phyloP scores from a whole-genome alignment of 1,140 invertebrate species.

The Chrysomallon squamiferum region DNA sequence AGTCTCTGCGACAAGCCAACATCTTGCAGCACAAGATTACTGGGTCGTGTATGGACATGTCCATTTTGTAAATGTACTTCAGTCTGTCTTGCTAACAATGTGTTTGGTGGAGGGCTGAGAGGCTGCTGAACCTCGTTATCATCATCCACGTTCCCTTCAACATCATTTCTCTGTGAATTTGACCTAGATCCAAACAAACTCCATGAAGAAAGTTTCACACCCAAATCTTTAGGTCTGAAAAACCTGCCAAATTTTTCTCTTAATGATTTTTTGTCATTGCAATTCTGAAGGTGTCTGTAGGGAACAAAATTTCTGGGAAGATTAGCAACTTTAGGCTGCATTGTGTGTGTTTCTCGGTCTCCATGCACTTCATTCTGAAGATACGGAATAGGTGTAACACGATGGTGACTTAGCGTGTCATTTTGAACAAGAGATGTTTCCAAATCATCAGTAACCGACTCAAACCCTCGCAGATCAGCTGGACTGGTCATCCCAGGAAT shows the following conservation, averaged over 20 bases:
- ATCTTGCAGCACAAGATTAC: constrained; percentile 18
- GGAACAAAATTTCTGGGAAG: constrained; percentile 42
- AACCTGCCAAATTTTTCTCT: constrained; percentile 33
- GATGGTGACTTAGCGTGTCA: constrained; percentile 60
- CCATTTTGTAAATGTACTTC: constrained; percentile 41
- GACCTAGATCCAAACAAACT: neutral
- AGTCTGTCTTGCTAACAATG: constrained; percentile 7
- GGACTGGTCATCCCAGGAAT: constrained; percentile 58
- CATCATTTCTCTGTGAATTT: neutral
- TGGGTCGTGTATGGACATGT: constrained; percentile 25
- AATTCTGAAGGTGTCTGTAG: neutral
- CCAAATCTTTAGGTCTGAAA: constrained; percentile 39
- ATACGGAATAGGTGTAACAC: constrained; percentile 73
- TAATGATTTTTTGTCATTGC: constrained; percentile 23
- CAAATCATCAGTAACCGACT: constrained; percentile 63
- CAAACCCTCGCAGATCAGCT: constrained; percentile 32
- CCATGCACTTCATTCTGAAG: constrained; percentile 73
- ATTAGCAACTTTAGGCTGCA: constrained; percentile 68
- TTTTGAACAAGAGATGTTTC: constrained; percentile 64
- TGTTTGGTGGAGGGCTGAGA: neutral
- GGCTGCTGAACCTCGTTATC: neutral
- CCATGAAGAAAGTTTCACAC: constrained; percentile 18
- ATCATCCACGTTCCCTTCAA: neutral
- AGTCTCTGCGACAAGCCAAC: neutral
- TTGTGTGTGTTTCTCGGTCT: constrained; percentile 8